phyloP scores from a whole-genome alignment of 2,888 invertebrate species.

The Sarcophaga subvicina region DNA sequence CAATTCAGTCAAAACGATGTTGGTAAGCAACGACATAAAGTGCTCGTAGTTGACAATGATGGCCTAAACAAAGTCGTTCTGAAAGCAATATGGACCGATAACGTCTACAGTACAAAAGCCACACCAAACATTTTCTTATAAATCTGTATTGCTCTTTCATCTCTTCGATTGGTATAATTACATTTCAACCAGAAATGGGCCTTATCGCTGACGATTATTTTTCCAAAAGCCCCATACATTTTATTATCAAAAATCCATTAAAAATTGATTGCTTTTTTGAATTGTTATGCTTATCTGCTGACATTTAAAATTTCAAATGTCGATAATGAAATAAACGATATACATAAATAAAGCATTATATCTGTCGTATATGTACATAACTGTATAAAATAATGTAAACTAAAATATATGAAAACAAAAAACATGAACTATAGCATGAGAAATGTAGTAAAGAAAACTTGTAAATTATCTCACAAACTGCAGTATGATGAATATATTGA shows the following conservation, averaged over 20 bases:
- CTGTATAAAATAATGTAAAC: neutral
- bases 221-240: no score
- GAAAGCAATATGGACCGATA: no score
- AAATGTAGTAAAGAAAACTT: neutral
- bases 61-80: no score
- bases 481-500: conserved; percentile 18
- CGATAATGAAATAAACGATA: neutral
- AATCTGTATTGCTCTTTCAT: no score
- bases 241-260: neutral
- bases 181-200: no score
- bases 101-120: no score
- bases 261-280: neutral
- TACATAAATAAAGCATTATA: neutral
- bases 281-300: neutral
- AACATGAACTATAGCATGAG: neutral
- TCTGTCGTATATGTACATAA: neutral
- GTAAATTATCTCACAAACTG: conserved; percentile 3
- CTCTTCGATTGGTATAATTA: no score
- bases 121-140: no score
- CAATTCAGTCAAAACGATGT: no score
- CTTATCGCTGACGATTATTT: no score
- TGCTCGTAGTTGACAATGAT: no score
- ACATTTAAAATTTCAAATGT: neutral
- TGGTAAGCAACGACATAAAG: no score
- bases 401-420: conserved; percentile 6